Percentiles rank a stretch among this genome's conserved stretches.
Conservation (phyloP, 1,140 invertebrate genomes). For the Drosophila willistoni region DNA sequence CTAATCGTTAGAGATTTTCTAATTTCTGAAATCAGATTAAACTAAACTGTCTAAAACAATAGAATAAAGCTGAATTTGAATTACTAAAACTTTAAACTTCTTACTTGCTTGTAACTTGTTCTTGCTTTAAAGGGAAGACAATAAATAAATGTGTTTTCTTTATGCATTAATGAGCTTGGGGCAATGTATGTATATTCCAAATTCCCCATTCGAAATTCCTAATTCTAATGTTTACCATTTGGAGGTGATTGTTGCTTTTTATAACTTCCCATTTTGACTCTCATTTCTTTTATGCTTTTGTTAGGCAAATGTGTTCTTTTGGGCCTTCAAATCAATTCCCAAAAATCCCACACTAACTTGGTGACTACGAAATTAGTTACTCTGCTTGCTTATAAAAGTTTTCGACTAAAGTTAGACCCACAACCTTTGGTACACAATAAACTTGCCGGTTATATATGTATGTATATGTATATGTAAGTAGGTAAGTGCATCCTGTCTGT, state of each 20-base stretch:
- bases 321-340: slow-evolving; percentile 64
- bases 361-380: slow-evolving; percentile 59
- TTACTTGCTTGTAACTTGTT: not conserved
- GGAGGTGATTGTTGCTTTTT: not conserved
- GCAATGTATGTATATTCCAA: not conserved
- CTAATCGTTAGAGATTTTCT: no score
- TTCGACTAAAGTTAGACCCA: slow-evolving; percentile 49
- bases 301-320: slow-evolving; percentile 4
- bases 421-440: slow-evolving; percentile 11
- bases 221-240: not conserved
- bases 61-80: no score
- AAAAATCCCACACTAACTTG: slow-evolving; percentile 36
- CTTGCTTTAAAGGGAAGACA: not conserved
- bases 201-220: not conserved
- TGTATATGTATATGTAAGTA: slow-evolving; percentile 15
- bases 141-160: not conserved
- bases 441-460: no score
- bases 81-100: no score
- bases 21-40: no score
- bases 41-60: no score
- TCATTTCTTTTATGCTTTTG: not conserved
- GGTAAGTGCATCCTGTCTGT: slow-evolving; percentile 32
- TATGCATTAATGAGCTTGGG: not conserved
- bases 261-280: not conserved
- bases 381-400: slow-evolving; percentile 69